phyloP scores from a whole-genome alignment of 1,140 invertebrate species.

The Drosophila mauritiana region DNA sequence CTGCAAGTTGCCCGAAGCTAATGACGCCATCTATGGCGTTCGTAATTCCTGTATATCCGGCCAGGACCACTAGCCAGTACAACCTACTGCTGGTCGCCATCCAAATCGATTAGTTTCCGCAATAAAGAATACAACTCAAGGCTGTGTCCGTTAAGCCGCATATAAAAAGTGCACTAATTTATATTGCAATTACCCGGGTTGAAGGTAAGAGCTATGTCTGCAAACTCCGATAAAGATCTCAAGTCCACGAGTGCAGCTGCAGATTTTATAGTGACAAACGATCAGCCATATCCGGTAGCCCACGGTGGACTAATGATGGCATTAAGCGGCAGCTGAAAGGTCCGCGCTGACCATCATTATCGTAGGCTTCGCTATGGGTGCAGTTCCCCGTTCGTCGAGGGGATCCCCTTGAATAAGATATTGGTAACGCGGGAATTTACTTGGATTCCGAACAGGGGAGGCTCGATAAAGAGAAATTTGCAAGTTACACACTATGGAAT shows the following conservation, averaged over 20 bases:
- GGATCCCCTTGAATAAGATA: neutral
- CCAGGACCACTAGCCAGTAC: neutral
- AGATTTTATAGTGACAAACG: conserved; percentile 73
- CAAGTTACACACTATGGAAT: neutral
- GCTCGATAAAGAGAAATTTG: conserved; percentile 7
- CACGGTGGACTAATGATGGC: conserved; percentile 73
- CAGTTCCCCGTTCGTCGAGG: neutral
- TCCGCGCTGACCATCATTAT: conserved; percentile 27
- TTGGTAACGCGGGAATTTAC: neutral
- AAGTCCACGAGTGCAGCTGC: conserved; percentile 32
- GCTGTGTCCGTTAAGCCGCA: conserved; percentile 40
- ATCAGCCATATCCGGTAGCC: conserved; percentile 81
- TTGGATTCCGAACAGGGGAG: neutral
- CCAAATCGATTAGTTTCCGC: conserved; percentile 60
- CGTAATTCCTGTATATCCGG: conserved; percentile 48
- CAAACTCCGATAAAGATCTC: conserved; percentile 6
- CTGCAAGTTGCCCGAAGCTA: conserved; percentile 71
- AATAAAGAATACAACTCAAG: conserved; percentile 51
- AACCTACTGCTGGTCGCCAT: neutral
- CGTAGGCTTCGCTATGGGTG: neutral
- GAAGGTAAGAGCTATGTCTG: neutral
- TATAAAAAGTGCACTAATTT: conserved; percentile 78
- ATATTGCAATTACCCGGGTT: conserved; percentile 69
- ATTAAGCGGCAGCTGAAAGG: conserved; percentile 68
- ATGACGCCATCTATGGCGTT: conserved; percentile 66